Base-by-base conservation (phyloP, 2,797 vertebrate genomes). In the Amblyopsis hoosieri region DNA sequence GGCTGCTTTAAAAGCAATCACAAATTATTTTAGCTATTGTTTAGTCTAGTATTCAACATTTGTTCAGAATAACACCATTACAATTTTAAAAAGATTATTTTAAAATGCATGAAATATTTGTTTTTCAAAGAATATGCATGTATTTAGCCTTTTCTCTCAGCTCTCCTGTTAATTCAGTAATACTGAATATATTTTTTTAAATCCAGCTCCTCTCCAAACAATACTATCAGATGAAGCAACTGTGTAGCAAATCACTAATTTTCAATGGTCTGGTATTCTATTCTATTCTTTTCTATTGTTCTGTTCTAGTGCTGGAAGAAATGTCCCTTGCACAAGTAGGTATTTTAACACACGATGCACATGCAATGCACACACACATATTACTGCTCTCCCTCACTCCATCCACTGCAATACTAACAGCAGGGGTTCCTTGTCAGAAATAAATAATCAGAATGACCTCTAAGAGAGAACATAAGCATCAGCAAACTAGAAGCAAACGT, bases 1-100 rank as follows among this genome's bases (percentile, higher is more conserved):
- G 80, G 17, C 75, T 51, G 57, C 62, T 70, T 7, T 42, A 69
- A 75, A 79, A 78, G 62, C 82, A 88, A 83, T 84, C 62, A 76
- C 42, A 67, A 76, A 76, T 79, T 76, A 76, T 69, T 88, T 72
- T 54, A 58, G 73, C 69, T 73, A 75, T 79, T 69, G 46, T 12
- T 4, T 70, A 75, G 67, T 81, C 81, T 76, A 59, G 71, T 65
- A 54, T 78, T 72, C 52, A 0, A 69, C 47, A 57, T 57, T 67
- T 66, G 66, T 48, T 14, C n/a, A 33, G 15, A 49, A 17, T 64
- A 54, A 4, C 14, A 57, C 4, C 47, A 42, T 42, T 42, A 57
- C 10, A 23, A 42, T 42, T 42, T 42, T 9, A 0, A 42, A 42
- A 42, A 42, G 9, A 42, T n/a, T 13, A 73, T 64, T 66, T 61